phyloP scores from a whole-genome alignment of 2,113 vertebrate species.

The Takifugu bimaculatus region DNA sequence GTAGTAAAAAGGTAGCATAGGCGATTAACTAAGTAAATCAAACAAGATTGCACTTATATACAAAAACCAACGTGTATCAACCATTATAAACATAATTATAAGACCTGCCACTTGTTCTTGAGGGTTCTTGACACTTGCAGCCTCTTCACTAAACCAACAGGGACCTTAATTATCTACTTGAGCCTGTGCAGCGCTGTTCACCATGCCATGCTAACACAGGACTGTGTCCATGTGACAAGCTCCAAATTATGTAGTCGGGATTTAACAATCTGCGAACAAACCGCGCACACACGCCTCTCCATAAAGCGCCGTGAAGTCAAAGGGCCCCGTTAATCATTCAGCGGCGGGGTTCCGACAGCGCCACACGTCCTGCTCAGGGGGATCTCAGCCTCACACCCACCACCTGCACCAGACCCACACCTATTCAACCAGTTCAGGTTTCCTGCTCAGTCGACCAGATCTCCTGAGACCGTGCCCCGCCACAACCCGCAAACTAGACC shows the following conservation, averaged over 20 bases:
- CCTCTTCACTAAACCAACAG: constrained; percentile 49
- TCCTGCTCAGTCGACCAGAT: not conserved
- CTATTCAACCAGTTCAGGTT: constrained; percentile 12
- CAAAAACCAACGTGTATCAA: not conserved
- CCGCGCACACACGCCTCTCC: constrained; percentile 47
- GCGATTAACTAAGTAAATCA: too few relatives aligned
- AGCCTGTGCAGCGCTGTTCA: constrained; percentile 41
- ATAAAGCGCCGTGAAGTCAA: constrained; percentile 49
- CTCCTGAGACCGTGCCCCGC: constrained; percentile 33
- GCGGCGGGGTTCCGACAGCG: not conserved
- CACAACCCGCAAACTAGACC: constrained; percentile 30
- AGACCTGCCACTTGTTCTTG: constrained; percentile 28
- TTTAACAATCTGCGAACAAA: constrained; percentile 54
- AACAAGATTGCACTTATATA: too few relatives aligned
- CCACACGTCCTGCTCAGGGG: constrained; percentile 34
- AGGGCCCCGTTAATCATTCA: constrained; percentile 69
- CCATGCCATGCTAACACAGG: constrained; percentile 61
- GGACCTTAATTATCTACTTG: constrained; percentile 47
- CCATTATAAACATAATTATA: not conserved
- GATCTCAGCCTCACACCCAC: not conserved
- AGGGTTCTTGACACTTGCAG: constrained; percentile 28
- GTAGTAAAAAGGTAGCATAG: too few relatives aligned
- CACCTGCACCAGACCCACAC: constrained; percentile 7
- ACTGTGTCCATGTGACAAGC: constrained; percentile 75
- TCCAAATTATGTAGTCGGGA: constrained; percentile 66